Evolutionary conservation across 2,113 vertebrate genomes (phyloP).

Genomic region (Origma solitaria): DNA sequence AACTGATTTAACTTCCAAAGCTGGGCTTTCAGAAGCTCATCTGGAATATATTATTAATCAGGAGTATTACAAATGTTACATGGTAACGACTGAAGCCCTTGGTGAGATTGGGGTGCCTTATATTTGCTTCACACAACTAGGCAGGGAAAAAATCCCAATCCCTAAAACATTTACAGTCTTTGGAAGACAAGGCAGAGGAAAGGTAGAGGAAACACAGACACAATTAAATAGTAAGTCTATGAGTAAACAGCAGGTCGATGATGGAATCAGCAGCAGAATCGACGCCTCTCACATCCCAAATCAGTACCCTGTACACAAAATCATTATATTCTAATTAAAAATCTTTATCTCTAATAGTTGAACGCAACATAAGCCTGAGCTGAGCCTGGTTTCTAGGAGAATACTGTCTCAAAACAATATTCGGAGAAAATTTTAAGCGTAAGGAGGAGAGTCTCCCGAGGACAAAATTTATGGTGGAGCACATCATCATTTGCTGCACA

Average conservation of each 20-base stretch:
- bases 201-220: neutral
- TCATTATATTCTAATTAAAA: neutral
- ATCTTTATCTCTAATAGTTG: neutral
- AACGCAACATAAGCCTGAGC: neutral
- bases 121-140: neutral
- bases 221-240: neutral
- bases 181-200: neutral
- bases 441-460: neutral
- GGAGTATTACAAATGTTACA: neutral
- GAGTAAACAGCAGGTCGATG: neutral
- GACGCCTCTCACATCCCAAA: neutral
- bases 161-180: neutral
- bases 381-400: neutral
- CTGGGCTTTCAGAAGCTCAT: neutral
- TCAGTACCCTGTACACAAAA: neutral
- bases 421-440: neutral
- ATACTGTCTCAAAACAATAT: neutral
- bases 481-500: neutral
- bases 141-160: neutral
- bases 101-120: neutral
- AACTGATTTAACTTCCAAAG: neutral
- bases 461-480: neutral
- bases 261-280: neutral
- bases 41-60: neutral
- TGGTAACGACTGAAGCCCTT: neutral